These are phyloP conservation scores for Tipula confusa DNA, from an alignment of 2,888 invertebrate genomes.

Conservation along the genomic window DNA sequence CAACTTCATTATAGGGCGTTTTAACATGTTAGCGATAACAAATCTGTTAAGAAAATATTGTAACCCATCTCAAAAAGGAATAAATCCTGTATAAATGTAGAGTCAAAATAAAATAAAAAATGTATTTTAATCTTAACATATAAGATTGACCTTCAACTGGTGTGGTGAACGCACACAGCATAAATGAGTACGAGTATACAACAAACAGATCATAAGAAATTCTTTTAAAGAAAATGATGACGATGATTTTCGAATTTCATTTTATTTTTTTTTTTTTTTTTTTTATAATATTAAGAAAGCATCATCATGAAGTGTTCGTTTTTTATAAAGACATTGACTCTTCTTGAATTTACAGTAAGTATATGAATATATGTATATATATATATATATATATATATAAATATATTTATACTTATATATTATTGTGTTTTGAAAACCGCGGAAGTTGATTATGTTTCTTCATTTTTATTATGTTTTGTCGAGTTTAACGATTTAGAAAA, in stretches of 20 bases:
- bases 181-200: not conserved
- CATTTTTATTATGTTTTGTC: not conserved
- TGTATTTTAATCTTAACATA: not conserved
- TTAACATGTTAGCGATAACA: not conserved
- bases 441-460: conserved; percentile 5
- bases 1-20: not conserved
- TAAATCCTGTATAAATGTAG: not conserved
- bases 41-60: not conserved
- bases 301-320: not conserved
- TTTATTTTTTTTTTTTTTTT: not conserved
- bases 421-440: not conserved
- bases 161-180: not conserved
- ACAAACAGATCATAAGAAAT: not conserved
- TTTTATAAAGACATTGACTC: conserved; percentile 16
- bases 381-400: not conserved
- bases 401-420: not conserved
- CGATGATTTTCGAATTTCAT: conserved; percentile 5
- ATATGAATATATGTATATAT: not conserved
- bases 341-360: conserved; percentile 1
- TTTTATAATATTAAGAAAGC: too few species aligned
- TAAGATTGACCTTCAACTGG: not conserved
- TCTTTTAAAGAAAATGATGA: not conserved
- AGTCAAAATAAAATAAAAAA: not conserved
- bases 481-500: not conserved
- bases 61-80: not conserved